These are phyloP conservation scores for Siniperca undulata DNA, from an alignment of 2,797 vertebrate genomes.

Conservation along the genomic window DNA sequence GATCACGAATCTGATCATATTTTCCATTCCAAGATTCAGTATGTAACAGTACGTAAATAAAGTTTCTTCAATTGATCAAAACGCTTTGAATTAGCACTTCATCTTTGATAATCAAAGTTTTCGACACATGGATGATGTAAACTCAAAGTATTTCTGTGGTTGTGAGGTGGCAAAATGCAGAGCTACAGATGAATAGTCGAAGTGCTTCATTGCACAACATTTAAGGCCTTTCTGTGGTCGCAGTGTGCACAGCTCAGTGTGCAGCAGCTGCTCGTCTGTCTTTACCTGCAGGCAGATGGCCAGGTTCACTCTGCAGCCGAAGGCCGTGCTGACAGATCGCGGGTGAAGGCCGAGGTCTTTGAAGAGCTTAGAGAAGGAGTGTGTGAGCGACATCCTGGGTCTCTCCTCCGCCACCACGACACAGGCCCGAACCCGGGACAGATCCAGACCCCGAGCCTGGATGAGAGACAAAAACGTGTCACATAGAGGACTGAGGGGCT, in stretches of 20 bases:
- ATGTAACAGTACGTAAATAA: neutral
- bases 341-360: slow-evolving; percentile 97
- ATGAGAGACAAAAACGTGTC: neutral
- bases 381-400: slow-evolving; percentile 94
- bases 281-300: slow-evolving; percentile 96
- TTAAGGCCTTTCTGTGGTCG: neutral
- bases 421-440: slow-evolving; percentile 96
- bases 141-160: neutral
- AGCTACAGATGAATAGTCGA: neutral
- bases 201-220: neutral
- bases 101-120: neutral
- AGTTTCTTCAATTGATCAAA: neutral
- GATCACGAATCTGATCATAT: no score
- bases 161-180: neutral
- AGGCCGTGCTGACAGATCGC: slow-evolving; percentile 94
- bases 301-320: slow-evolving; percentile 96
- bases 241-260: neutral
- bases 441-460: slow-evolving; percentile 94
- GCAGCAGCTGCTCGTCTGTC: neutral
- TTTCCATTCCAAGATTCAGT: no score
- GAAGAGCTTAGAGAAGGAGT: slow-evolving; percentile 97
- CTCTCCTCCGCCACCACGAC: slow-evolving; percentile 97
- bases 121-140: no score
- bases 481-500: neutral
- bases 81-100: neutral